Evolutionary conservation across 2,797 vertebrate genomes (phyloP).

Genomic region (Phrynocephalus forsythii): DNA sequence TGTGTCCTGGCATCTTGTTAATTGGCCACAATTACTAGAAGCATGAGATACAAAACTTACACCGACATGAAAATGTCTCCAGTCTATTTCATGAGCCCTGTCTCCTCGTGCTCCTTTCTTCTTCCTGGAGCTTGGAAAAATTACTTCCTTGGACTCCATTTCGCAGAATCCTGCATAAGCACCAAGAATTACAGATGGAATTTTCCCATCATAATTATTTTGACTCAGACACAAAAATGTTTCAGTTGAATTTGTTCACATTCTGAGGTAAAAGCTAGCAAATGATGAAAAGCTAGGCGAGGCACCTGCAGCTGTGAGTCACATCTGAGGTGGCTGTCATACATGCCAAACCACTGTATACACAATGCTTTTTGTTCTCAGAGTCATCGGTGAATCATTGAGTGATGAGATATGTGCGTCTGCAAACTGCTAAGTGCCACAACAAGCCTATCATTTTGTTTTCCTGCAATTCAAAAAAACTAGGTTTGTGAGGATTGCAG

Average conservation of each 20-base stretch:
- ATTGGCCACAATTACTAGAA: too few relatives aligned
- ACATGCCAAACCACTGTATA: not conserved
- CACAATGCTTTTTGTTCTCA: not conserved
- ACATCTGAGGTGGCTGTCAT: too few relatives aligned
- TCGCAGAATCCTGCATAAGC: too few relatives aligned
- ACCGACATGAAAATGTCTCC: too few relatives aligned
- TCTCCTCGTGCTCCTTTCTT: too few relatives aligned
- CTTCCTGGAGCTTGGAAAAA: too few relatives aligned
- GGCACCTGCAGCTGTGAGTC: not conserved
- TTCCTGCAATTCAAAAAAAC: not conserved
- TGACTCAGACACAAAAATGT: not conserved
- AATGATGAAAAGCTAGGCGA: not conserved
- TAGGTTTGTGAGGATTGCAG: not conserved
- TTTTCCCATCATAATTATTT: too few relatives aligned
- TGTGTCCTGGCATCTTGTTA: too few relatives aligned
- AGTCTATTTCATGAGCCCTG: too few relatives aligned
- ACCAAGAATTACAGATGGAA: too few relatives aligned
- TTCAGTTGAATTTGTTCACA: not conserved
- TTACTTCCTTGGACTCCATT: too few relatives aligned
- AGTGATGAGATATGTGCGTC: not conserved
- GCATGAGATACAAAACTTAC: too few relatives aligned
- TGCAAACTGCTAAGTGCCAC: not conserved
- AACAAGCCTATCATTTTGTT: not conserved
- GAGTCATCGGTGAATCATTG: not conserved
- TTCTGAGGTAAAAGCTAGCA: not conserved